phyloP scores from a whole-genome alignment of 2,888 invertebrate species.

The Sisyra terminalis region DNA sequence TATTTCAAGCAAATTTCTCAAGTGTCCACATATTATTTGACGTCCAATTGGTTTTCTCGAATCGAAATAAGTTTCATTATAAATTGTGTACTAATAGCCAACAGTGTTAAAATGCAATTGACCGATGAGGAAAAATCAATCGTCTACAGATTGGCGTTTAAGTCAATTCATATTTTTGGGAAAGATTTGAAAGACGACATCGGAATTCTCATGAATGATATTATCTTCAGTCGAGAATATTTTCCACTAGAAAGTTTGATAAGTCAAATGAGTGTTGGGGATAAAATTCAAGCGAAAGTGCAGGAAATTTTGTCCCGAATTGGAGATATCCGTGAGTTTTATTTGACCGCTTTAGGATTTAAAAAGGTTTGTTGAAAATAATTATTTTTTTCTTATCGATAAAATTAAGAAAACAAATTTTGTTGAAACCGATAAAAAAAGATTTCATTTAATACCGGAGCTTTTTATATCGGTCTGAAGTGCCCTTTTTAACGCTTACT shows the following conservation, averaged over 20 bases:
- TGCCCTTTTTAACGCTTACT: no score
- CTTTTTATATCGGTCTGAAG: no score
- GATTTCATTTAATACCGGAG: no score
- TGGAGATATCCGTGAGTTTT: constrained; percentile 1
- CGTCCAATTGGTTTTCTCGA: constrained; percentile 44
- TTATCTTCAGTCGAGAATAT: constrained; percentile 43
- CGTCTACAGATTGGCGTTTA: constrained; percentile 39
- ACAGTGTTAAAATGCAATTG: constrained; percentile 20
- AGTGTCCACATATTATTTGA: constrained; percentile 25
- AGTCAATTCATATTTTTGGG: constrained; percentile 40
- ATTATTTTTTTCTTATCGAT: not conserved
- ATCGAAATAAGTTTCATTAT: constrained; percentile 39
- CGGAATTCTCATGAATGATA: constrained; percentile 35
- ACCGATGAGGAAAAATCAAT: constrained; percentile 30
- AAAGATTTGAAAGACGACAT: constrained; percentile 39
- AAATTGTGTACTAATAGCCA: constrained; percentile 30
- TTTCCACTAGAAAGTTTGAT: constrained; percentile 30
- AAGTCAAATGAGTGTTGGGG: not conserved
- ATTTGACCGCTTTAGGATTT: not conserved
- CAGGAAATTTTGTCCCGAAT: not conserved
- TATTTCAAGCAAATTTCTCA: constrained; percentile 29
- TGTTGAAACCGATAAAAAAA: no score
- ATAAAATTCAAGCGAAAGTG: not conserved
- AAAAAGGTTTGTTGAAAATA: not conserved
- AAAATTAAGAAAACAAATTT: no score